These are phyloP conservation scores for Popillia japonica DNA, from an alignment of 1,140 invertebrate genomes.

Conservation along the genomic window DNA sequence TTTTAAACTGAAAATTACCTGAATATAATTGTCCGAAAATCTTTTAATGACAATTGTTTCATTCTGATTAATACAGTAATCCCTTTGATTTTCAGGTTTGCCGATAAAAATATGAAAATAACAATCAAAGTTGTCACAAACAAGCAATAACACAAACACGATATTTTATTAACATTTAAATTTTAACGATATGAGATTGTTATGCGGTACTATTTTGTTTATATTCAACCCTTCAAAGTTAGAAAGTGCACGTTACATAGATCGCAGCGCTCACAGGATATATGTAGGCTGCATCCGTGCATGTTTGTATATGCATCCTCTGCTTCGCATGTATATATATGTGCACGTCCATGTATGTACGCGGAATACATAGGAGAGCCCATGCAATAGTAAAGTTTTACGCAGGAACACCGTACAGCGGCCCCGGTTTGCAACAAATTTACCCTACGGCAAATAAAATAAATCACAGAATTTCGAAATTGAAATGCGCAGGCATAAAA, in stretches of 20 bases:
- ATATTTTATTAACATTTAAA: too few species aligned
- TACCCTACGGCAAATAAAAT: slow-evolving; percentile 40
- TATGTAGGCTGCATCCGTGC: background rate
- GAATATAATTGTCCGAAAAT: too few species aligned
- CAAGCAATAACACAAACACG: too few species aligned
- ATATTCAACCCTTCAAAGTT: background rate
- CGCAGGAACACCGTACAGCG: slow-evolving; percentile 18
- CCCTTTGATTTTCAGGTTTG: too few species aligned
- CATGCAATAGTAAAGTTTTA: slow-evolving; percentile 25
- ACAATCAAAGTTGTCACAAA: too few species aligned
- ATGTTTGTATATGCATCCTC: background rate
- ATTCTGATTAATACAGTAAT: too few species aligned
- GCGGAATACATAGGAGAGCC: background rate
- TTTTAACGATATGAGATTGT: too few species aligned
- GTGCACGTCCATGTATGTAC: slow-evolving; percentile 6
- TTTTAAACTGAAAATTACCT: too few species aligned
- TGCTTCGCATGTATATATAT: background rate
- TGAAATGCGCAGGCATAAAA: slow-evolving; percentile 38
- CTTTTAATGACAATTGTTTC: too few species aligned
- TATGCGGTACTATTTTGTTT: too few species aligned
- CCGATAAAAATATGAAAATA: too few species aligned
- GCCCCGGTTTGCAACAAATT: slow-evolving; percentile 36
- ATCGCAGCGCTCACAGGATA: background rate
- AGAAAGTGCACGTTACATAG: background rate
- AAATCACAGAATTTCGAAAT: slow-evolving; percentile 41